A percentile compares a stretch with the other conserved stretches of the same genome.
Evolutionary conservation across 2,888 invertebrate species (phyloP).

Genomic region (Eristalis pertinax): DNA sequence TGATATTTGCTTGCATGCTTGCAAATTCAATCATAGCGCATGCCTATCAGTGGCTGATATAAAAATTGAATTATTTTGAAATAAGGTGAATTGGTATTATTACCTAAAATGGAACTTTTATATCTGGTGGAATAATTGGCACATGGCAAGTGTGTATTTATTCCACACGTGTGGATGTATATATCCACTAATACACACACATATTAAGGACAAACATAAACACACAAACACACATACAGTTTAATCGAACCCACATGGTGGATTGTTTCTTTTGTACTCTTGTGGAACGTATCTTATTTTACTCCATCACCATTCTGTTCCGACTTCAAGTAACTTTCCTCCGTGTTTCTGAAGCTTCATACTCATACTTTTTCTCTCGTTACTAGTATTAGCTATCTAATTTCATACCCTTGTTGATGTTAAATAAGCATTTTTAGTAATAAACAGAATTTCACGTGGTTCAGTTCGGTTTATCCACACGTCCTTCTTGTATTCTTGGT

Average conservation of each 20-base stretch:
- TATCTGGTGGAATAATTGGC: constrained; percentile 68
- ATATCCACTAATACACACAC: constrained; percentile 38
- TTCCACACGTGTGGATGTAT: constrained; percentile 58
- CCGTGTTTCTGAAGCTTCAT: constrained; percentile 25
- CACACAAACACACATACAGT: constrained; percentile 21
- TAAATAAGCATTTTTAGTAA: constrained; percentile 71
- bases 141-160: constrained; percentile 68
- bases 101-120: constrained; percentile 58
- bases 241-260: constrained; percentile 69
- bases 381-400: constrained; percentile 67
- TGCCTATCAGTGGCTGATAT: constrained; percentile 55
- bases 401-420: constrained; percentile 69
- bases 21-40: constrained; percentile 67
- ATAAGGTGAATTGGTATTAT: constrained; percentile 64
- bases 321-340: constrained; percentile 52
- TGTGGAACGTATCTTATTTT: constrained; percentile 65
- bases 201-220: background rate
- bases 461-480: constrained; percentile 60
- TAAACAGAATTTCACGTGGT: constrained; percentile 71
- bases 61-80: constrained; percentile 68
- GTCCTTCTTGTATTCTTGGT: constrained; percentile 33
- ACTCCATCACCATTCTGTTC: constrained; percentile 51
- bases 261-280: constrained; percentile 70
- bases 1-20: constrained; percentile 63
- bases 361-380: constrained; percentile 61